Percentiles rank a stretch among this genome's conserved stretches.
These are phyloP conservation scores for Menidia menidia DNA, from an alignment of 2,797 vertebrate species.

Conservation along the genomic window DNA sequence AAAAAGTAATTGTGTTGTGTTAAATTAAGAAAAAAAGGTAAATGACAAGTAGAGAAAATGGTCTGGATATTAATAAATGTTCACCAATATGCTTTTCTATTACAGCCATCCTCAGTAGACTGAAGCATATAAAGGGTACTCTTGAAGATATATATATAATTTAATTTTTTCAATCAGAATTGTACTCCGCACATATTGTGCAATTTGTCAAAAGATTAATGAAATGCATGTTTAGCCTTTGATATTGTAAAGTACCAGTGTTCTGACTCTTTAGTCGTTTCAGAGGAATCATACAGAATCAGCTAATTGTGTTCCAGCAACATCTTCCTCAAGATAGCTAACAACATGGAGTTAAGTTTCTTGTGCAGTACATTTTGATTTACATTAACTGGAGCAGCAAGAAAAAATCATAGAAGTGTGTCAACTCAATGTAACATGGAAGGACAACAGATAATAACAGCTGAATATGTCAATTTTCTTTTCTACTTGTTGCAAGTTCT, in stretches of 20 bases:
- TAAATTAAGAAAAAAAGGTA: no score
- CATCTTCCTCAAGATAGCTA: no score
- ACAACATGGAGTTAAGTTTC: no score
- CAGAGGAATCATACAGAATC: no score
- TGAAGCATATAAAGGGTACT: background rate
- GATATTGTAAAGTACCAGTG: no score
- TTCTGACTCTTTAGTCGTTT: no score
- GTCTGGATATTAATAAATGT: background rate
- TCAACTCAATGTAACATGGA: background rate
- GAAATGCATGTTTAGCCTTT: no score
- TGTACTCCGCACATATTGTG: background rate
- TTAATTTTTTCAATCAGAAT: background rate
- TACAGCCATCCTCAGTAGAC: background rate
- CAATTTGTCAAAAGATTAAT: background rate
- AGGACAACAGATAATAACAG: background rate
- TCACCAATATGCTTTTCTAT: background rate
- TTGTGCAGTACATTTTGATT: no score
- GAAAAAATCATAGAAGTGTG: background rate
- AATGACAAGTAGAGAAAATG: background rate
- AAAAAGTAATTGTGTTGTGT: slow-evolving; percentile 19
- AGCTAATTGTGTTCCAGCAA: no score
- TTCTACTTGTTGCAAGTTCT: no score
- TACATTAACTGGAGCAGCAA: no score
- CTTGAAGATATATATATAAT: background rate
- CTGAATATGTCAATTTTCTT: background rate